Evolutionary conservation across 2,113 vertebrate species (phyloP).

Genomic region (Platysteira castanea): DNA sequence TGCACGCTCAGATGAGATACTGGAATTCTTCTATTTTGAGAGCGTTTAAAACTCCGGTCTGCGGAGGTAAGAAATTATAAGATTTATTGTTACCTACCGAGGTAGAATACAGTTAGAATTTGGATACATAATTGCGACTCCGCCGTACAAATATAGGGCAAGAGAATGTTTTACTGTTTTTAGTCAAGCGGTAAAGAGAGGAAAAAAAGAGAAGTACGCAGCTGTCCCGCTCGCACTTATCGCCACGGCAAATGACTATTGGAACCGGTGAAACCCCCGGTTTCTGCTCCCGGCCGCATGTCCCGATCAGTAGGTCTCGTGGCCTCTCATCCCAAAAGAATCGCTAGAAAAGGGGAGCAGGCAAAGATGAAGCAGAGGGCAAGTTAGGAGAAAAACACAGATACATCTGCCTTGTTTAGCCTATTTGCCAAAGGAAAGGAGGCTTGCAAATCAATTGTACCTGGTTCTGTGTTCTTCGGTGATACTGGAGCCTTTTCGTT

Average conservation of each 20-base stretch:
- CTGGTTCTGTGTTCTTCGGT: neutral
- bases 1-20: neutral
- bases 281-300: neutral
- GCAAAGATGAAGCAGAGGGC: neutral
- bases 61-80: neutral
- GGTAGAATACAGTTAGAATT: neutral
- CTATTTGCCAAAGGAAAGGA: neutral
- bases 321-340: neutral
- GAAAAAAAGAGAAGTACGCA: neutral
- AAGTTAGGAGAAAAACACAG: neutral
- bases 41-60: neutral
- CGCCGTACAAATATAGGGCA: neutral
- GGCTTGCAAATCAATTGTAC: neutral
- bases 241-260: neutral
- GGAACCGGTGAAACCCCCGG: neutral
- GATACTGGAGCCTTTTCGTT: neutral
- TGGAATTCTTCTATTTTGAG: neutral
- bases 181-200: neutral
- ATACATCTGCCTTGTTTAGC: accelerated
- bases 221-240: neutral
- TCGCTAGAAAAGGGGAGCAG: neutral
- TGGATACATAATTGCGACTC: neutral
- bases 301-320: neutral
- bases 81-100: neutral
- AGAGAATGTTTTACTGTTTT: neutral